phyloP scores from a whole-genome alignment of 2,888 invertebrate genomes.

The Melanostoma scalare region DNA sequence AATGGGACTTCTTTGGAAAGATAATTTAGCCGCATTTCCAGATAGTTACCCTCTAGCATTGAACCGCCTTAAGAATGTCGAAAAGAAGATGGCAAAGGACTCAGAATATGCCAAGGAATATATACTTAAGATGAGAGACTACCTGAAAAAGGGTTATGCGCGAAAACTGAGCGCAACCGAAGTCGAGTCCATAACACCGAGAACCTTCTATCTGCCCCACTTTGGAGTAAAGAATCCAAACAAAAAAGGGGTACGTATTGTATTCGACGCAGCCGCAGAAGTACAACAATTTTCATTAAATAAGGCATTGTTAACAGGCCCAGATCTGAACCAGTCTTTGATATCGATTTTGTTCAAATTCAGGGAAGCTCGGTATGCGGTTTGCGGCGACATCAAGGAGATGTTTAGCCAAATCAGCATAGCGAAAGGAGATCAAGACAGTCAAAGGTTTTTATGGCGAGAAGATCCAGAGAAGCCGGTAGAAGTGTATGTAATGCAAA shows the following conservation, averaged over 20 bases:
- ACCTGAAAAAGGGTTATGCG: constrained; percentile 32
- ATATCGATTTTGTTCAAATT: constrained; percentile 44
- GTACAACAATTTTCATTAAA: constrained; percentile 26
- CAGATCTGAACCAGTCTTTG: constrained; percentile 32
- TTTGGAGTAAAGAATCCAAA: constrained; percentile 50
- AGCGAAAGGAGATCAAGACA: constrained; percentile 41
- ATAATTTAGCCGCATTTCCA: constrained; percentile 11
- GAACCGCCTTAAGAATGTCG: constrained; percentile 5
- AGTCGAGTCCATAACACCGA: not conserved
- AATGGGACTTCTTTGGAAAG: constrained; percentile 37
- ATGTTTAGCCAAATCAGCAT: constrained; percentile 62
- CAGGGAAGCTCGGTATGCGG: constrained; percentile 42
- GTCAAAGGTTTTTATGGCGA: constrained; percentile 55
- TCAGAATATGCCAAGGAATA: constrained; percentile 31
- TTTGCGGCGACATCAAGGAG: not conserved
- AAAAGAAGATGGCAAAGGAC: constrained; percentile 29
- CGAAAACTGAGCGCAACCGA: not conserved
- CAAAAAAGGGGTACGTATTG: constrained; percentile 29
- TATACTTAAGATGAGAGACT: constrained; percentile 36
- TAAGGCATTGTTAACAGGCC: constrained; percentile 6
- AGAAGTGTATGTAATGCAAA: constrained; percentile 45
- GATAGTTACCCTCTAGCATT: constrained; percentile 32
- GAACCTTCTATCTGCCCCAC: constrained; percentile 39
- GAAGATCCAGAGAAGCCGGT: constrained; percentile 18
- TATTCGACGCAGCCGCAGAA: constrained; percentile 53